These are phyloP conservation scores for Homalodisca vitripennis DNA, from an alignment of 1,140 invertebrate genomes.

Conservation along the genomic window DNA sequence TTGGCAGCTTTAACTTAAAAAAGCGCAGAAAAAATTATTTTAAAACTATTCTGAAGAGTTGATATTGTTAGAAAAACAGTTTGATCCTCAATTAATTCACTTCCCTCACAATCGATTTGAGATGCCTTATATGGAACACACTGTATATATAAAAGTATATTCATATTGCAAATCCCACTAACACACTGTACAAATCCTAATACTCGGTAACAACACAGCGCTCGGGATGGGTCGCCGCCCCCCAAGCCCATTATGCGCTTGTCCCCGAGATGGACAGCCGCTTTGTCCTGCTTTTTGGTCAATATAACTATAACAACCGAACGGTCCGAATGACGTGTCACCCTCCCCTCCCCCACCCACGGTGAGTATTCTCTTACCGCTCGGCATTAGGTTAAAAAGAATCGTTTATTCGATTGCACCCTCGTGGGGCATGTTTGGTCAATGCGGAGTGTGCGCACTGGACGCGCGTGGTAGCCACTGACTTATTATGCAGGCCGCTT, in stretches of 20 bases:
- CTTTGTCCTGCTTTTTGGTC: slow-evolving; percentile 23
- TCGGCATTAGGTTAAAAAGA: slow-evolving; percentile 17
- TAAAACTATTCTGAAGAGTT: too few relatives aligned
- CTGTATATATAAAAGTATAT: too few relatives aligned
- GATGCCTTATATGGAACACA: too few relatives aligned
- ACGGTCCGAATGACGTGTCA: neutral
- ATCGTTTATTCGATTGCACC: slow-evolving; percentile 3
- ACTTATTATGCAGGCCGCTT: slow-evolving; percentile 5
- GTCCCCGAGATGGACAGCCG: slow-evolving; percentile 6
- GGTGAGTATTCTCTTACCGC: slow-evolving; percentile 12
- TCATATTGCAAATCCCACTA: too few relatives aligned
- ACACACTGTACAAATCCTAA: too few relatives aligned
- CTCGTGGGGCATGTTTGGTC: neutral
- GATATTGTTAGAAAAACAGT: too few relatives aligned
- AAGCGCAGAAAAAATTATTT: too few relatives aligned
- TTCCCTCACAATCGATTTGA: too few relatives aligned
- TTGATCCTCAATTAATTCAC: too few relatives aligned
- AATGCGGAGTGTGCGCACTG: neutral
- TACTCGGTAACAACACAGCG: too few relatives aligned
- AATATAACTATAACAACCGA: slow-evolving; percentile 26
- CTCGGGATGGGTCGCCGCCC: neutral
- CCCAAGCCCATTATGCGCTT: slow-evolving; percentile 21
- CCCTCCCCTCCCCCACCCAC: too few relatives aligned
- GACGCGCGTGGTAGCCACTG: neutral
- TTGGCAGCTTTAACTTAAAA: too few relatives aligned